phyloP scores from a whole-genome alignment of 2,797 vertebrate species.

The Microchirus variegatus region DNA sequence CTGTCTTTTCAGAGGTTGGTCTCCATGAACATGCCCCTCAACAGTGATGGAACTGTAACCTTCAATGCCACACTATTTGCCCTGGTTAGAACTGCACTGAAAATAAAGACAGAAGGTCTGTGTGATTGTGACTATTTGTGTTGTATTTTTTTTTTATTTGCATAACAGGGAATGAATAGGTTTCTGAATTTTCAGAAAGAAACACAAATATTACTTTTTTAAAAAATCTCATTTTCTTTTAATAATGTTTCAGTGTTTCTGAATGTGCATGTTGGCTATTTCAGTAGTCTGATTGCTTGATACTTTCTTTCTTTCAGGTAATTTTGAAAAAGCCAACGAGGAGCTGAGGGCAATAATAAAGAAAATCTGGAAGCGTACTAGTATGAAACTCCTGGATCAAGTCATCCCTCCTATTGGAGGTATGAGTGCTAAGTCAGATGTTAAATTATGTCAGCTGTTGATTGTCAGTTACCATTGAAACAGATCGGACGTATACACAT shows the following conservation, averaged over 20 bases:
- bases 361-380: slow-evolving; percentile 97
- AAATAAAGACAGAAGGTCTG: slow-evolving; percentile 95
- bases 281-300: no score
- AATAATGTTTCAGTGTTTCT: no score
- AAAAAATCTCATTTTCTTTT: no score
- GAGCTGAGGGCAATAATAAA: slow-evolving; percentile 93
- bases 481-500: background rate
- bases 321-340: slow-evolving; percentile 94
- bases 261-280: no score
- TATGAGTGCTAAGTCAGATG: slow-evolving; percentile 25
- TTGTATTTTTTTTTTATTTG: background rate
- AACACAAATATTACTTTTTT: no score
- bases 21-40: slow-evolving; percentile 97
- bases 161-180: no score
- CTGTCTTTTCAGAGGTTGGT: slow-evolving; percentile 85
- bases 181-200: no score
- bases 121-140: background rate
- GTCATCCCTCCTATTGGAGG: slow-evolving; percentile 96
- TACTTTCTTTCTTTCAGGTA: slow-evolving; percentile 76
- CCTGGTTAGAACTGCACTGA: slow-evolving; percentile 91
- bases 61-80: slow-evolving; percentile 95
- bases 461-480: no score
- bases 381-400: slow-evolving; percentile 96
- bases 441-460: background rate
- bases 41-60: slow-evolving; percentile 93